Base-by-base conservation (phyloP, 2,797 vertebrate genomes). In the Sebastes hopkinsi region DNA sequence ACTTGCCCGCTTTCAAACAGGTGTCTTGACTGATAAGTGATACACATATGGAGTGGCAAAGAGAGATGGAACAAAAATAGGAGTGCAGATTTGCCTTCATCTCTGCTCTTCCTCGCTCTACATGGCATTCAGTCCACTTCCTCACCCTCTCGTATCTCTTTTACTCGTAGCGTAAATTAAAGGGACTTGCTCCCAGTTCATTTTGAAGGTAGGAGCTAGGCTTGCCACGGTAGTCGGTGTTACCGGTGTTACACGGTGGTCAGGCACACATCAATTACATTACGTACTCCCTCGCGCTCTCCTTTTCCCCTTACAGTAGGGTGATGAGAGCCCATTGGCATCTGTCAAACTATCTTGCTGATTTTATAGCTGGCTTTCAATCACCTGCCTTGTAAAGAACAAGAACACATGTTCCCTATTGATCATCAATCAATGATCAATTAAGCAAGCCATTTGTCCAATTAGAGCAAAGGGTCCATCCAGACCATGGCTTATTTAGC, bases 391-490 rank as follows among this genome's bases (percentile, higher is more conserved):
- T 91, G 90, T 93, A 93, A 91, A 95, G 92, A 94, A 89, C 90
- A 81, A 81, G 94, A 95, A 95, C 95, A 96, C 92, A 92, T 95
- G 96, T 95, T 93, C 87, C 59, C 32, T 90, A 96, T 96, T 93
- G 96, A 96, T 95, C 92, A 88, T 88, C 88, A 94, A 95, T 96
- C 96, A 95, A 96, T 96, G 96, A 95, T 96, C 96, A 96, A 96
- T 96, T 96, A 96, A 95, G 90, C 93, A 90, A 95, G 93, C 95
- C 95, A 95, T 96, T 96, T 95, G 94, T 93, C 93, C 94, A 94
- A 95, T 94, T 95, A 96, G 87, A 91, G 91, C 91, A 77, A 80
- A 83, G 80, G 87, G 88, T 89, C 92, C 85, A 81, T 91, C 81
- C 62, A 85, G 89, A 92, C 88, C 76, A 34, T 32, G 86, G 89